Evolutionary conservation across 1,140 invertebrate species (phyloP), one percentile per base, ranked within the genome.

Genomic region (Psix sp.): DNA sequence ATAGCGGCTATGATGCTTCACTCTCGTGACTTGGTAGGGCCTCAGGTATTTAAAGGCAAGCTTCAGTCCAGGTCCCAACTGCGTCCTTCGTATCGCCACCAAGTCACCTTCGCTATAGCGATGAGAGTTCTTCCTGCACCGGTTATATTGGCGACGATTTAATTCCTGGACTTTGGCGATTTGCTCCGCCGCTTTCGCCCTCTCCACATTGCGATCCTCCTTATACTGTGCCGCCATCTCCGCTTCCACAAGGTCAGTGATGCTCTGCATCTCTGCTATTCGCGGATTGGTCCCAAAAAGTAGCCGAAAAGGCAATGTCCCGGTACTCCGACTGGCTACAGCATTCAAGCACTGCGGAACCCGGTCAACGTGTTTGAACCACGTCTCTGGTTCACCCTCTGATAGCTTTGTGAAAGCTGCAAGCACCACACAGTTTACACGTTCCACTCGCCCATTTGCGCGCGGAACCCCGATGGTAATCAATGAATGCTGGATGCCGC

Each of bases 61-160:
- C 20, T 66, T 56, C 5, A 54, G 24, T 4, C 51, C 51, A 5
- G 36, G 14, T 3, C 51, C 51, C 9, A 16, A 7, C 15, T 42
- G 38, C 4, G 38, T 56, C 13, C 24, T 26, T 31, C 13, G 5
- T 2, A 63, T 52, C 2, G 39, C 38, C n/a, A 63, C 59, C n/a
- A 57, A 5, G n/a, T 54, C 42, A 9, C 57, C 48, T 20, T 17
- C 20, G n/a, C 42, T 5, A n/a, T 51, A 54, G 16, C 18, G 20
- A 5, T 10, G 14, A 11, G 14, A 26, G n/a, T 29, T 10, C 24
- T 40, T 46, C 29, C 40, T 10, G 13, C 17, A 35, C 24, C 18
- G 16, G 11, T 66, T 15, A 16, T 39, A 66, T 9, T 31, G 20
- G 10, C 43, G 24, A 11, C 16, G 0, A 6, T 59, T 49, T 16